Conservation (phyloP, 2,113 vertebrate species). For the Herpetotheres cachinnans region DNA sequence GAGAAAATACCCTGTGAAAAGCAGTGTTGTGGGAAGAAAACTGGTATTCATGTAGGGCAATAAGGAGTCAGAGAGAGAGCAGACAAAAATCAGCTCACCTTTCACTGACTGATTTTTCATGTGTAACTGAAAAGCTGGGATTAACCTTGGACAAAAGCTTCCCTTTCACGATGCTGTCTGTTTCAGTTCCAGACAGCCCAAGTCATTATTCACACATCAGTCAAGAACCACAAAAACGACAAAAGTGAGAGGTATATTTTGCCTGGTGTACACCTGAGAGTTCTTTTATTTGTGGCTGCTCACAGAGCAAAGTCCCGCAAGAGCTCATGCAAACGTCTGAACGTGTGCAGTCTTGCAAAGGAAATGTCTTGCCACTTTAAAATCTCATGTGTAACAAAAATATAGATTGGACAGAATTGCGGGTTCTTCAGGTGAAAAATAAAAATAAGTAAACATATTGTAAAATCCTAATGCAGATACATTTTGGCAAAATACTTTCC, state of each 20-base stretch:
- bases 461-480: not conserved
- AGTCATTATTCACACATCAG: not conserved
- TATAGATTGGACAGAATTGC: not conserved
- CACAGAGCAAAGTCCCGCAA: not conserved
- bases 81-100: not conserved
- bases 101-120: not conserved
- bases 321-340: not conserved
- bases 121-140: not conserved
- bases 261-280: fast-evolving
- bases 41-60: not conserved
- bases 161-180: not conserved
- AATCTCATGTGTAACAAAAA: not conserved
- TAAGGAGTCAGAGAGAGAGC: not conserved
- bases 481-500: not conserved
- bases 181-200: not conserved
- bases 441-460: not conserved
- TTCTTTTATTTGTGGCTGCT: not conserved
- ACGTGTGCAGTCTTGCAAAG: not conserved
- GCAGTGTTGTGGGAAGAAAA: not conserved
- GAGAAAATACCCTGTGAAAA: not conserved
- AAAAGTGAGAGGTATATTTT: not conserved
- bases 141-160: not conserved
- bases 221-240: not conserved
- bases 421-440: not conserved
- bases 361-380: not conserved